Percentiles rank a stretch among this genome's conserved stretches.
phyloP scores from a whole-genome alignment of 2,888 invertebrate species.

The Drosophila mimetica region DNA sequence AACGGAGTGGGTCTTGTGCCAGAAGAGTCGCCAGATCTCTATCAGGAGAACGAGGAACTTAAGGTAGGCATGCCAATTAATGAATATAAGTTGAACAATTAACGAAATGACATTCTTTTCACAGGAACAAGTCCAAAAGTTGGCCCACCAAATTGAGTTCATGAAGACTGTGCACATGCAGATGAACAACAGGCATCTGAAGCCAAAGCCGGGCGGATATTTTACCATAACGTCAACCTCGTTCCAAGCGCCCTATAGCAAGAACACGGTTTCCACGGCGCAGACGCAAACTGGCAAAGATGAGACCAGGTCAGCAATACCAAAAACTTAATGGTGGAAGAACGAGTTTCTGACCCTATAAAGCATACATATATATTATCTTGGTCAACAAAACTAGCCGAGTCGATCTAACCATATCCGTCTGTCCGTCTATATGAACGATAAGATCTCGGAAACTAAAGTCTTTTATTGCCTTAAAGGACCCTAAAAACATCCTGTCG shows the following conservation, averaged over 20 bases:
- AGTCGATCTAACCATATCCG: no score
- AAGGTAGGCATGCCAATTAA: slow-evolving; percentile 86
- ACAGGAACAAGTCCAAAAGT: slow-evolving; percentile 95
- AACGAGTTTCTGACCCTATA: no score
- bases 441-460: no score
- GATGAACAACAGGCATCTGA: slow-evolving; percentile 94
- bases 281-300: slow-evolving; percentile 83
- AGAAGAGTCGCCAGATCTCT: slow-evolving; percentile 93
- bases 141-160: slow-evolving; percentile 96
- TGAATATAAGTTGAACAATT: neutral
- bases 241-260: slow-evolving; percentile 84
- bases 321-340: no score
- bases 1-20: slow-evolving; percentile 94
- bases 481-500: no score
- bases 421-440: no score
- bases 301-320: slow-evolving; percentile 63
- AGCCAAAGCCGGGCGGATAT: slow-evolving; percentile 92
- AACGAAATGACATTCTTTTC: neutral
- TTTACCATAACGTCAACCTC: slow-evolving; percentile 88
- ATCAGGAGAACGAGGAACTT: slow-evolving; percentile 95
- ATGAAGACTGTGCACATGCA: slow-evolving; percentile 98
- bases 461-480: no score
- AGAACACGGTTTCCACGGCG: slow-evolving; percentile 81
- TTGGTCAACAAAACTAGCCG: no score
- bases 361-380: no score